Conservation (phyloP, 2,888 invertebrate species). For the Cordilura impudica region DNA sequence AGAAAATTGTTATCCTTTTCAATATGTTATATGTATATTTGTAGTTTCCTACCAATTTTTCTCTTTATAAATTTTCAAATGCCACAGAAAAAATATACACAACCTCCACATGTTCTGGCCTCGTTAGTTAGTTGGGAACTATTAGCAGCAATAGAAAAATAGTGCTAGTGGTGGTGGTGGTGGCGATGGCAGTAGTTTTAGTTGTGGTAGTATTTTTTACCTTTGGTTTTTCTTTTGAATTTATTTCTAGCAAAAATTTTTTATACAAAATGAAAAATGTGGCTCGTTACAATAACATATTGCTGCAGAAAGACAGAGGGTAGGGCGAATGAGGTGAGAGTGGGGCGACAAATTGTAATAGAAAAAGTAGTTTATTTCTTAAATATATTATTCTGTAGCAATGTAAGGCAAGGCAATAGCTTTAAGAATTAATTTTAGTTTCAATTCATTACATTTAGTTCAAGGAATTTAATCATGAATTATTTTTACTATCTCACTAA, state of each 20-base stretch:
- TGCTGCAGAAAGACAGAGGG: conserved; percentile 15
- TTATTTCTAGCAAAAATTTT: conserved; percentile 45
- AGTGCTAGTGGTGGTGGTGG: neutral
- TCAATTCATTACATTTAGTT: too few species aligned
- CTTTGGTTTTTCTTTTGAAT: conserved; percentile 18
- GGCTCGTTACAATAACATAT: conserved; percentile 54
- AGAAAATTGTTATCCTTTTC: neutral
- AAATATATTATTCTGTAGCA: neutral
- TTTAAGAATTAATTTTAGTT: too few species aligned
- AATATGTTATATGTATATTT: neutral
- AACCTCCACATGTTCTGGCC: conserved; percentile 44
- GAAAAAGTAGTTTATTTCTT: neutral
- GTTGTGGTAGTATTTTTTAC: neutral
- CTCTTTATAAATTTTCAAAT: neutral
- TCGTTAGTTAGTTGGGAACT: conserved; percentile 39
- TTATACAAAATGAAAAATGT: conserved; percentile 42
- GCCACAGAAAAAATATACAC: neutral
- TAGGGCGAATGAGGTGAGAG: conserved; percentile 21
- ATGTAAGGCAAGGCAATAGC: too few species aligned
- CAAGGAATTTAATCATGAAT: too few species aligned
- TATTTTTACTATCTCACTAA: too few species aligned
- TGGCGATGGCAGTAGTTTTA: neutral
- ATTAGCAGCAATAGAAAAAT: conserved; percentile 15
- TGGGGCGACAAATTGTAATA: conserved; percentile 6
- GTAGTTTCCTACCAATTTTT: neutral